Conservation (phyloP, 2,797 vertebrate species). For the Chromobotia macracanthus region DNA sequence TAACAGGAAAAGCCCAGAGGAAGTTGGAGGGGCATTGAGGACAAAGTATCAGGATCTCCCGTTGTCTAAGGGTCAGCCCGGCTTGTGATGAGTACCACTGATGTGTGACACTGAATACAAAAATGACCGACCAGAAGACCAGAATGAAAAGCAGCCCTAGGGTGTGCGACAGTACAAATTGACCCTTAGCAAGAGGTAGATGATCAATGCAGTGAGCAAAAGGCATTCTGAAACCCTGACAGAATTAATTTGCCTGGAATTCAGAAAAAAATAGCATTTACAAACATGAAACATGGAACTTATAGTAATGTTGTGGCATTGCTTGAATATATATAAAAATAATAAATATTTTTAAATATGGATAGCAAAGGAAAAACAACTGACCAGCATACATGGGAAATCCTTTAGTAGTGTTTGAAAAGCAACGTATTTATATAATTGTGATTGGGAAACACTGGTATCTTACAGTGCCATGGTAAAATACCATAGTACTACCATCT, state of each 20-base stretch:
- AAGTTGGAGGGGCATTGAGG: background rate
- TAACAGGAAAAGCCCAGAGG: slow-evolving; percentile 40
- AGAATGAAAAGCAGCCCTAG: background rate
- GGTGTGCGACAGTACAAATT: background rate
- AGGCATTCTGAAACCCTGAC: background rate
- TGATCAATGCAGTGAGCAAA: background rate
- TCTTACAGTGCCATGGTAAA: too few species aligned
- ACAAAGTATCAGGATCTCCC: slow-evolving; percentile 22
- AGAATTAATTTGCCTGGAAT: background rate
- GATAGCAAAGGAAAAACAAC: too few species aligned
- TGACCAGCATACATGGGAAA: too few species aligned
- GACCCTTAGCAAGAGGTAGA: background rate
- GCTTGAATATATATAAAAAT: background rate
- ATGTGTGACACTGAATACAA: slow-evolving; percentile 31
- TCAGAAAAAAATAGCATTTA: too few species aligned
- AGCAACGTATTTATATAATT: too few species aligned
- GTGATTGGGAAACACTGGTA: too few species aligned
- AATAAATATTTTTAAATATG: too few species aligned
- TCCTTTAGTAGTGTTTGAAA: too few species aligned
- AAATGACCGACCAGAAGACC: slow-evolving; percentile 8
- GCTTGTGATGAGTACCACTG: slow-evolving; percentile 27
- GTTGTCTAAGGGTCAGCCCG: slow-evolving; percentile 19
- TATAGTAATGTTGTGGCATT: background rate
- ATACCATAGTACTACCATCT: too few species aligned
- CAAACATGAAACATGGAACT: background rate